Evolutionary conservation across 2,113 vertebrate species (phyloP).

Genomic region (Sylvia atricapilla): DNA sequence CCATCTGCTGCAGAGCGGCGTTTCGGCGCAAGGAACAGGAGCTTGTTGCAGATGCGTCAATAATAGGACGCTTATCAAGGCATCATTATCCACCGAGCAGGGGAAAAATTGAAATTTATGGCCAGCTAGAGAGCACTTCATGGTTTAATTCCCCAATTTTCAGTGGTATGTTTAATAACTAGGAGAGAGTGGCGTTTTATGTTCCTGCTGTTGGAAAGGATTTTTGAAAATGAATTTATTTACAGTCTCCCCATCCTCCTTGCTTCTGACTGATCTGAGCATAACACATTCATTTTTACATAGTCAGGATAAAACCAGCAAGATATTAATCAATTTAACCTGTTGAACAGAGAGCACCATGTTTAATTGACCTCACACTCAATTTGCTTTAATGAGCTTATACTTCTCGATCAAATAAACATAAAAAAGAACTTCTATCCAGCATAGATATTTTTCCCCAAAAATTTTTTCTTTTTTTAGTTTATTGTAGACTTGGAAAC

Average conservation of each 20-base stretch:
- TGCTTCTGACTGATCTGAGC: conserved; percentile 46
- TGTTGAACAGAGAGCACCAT: conserved; percentile 58
- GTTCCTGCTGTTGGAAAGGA: conserved; percentile 18
- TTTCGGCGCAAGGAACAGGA: conserved; percentile 64
- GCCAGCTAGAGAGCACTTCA: conserved; percentile 73
- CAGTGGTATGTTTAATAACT: conserved; percentile 67
- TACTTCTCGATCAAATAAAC: not conserved
- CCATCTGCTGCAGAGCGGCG: conserved; percentile 73
- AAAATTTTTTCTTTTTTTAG: not conserved
- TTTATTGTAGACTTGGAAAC: not conserved
- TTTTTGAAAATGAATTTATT: conserved; percentile 65
- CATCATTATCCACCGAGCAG: conserved; percentile 69
- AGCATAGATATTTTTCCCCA: not conserved
- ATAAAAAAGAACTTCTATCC: not conserved
- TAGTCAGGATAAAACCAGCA: conserved; percentile 31
- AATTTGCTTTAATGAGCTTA: not conserved
- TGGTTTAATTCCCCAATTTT: conserved; percentile 74
- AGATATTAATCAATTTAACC: conserved; percentile 64
- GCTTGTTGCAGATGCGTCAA: conserved; percentile 72
- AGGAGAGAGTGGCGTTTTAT: conserved; percentile 59
- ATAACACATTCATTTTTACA: not conserved
- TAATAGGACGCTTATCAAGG: conserved; percentile 73
- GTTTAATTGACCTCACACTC: not conserved
- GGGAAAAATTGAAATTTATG: conserved; percentile 74
- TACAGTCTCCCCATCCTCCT: conserved; percentile 7